Percentiles rank a stretch among this genome's conserved stretches.
These are phyloP conservation scores for Andrena chrysosceles DNA, from an alignment of 2,888 invertebrate species.

Conservation along the genomic window DNA sequence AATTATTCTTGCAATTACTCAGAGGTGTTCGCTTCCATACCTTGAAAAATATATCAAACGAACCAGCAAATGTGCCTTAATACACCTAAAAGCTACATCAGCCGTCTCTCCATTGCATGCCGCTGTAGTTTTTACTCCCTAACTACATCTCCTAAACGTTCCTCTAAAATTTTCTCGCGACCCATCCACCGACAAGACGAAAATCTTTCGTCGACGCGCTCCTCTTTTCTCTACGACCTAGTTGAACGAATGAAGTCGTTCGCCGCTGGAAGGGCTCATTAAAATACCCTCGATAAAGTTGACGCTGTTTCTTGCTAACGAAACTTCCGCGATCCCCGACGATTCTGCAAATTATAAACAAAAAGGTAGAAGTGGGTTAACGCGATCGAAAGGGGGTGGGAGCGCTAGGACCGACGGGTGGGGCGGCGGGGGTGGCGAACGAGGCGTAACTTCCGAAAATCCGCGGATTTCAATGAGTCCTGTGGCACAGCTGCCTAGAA, in stretches of 20 bases:
- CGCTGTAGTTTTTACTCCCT: too few species aligned
- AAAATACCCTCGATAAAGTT: conserved; percentile 48
- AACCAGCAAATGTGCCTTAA: too few species aligned
- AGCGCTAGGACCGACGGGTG: neutral
- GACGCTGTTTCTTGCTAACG: conserved; percentile 37
- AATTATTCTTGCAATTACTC: too few species aligned
- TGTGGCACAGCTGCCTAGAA: conserved; percentile 61
- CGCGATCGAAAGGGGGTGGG: conserved; percentile 37
- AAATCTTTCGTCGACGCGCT: conserved; percentile 20
- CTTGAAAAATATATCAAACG: too few species aligned
- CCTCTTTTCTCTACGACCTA: conserved; percentile 26
- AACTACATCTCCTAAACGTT: too few species aligned
- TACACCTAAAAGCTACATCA: too few species aligned
- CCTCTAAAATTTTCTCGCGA: neutral
- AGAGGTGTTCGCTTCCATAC: too few species aligned
- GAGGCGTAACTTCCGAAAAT: conserved; percentile 60
- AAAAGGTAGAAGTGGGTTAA: conserved; percentile 49
- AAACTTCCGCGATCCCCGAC: conserved; percentile 33
- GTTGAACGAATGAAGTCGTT: conserved; percentile 49
- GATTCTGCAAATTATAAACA: conserved; percentile 39
- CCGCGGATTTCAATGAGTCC: conserved; percentile 55
- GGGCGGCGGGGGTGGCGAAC: conserved; percentile 31
- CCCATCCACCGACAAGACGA: neutral
- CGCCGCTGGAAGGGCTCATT: conserved; percentile 45
- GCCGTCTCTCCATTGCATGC: too few species aligned